Evolutionary conservation across 2,888 invertebrate species (phyloP).

Genomic region (Oxytorus armatus): DNA sequence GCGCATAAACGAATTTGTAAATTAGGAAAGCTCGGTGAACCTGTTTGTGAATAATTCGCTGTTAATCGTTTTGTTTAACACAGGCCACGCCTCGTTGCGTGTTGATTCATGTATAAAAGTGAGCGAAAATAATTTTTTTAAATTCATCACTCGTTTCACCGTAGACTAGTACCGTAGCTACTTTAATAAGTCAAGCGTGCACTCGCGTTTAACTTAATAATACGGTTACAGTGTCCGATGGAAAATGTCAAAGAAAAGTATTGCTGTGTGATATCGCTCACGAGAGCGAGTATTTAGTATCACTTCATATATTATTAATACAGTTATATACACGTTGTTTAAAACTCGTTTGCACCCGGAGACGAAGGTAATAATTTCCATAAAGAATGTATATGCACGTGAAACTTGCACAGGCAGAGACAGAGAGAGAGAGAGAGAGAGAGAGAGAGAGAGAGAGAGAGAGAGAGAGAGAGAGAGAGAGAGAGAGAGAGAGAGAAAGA

Average conservation of each 20-base stretch:
- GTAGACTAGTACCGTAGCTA: background rate
- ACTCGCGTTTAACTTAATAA: slow-evolving; percentile 34
- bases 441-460: slow-evolving; percentile 3
- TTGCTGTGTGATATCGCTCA: slow-evolving; percentile 25
- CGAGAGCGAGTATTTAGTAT: slow-evolving; percentile 46
- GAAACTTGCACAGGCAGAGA: background rate
- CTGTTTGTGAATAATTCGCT: too few relatives aligned
- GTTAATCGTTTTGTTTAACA: too few relatives aligned
- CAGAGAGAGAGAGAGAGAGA: slow-evolving; percentile 11
- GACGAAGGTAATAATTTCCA: slow-evolving; percentile 32
- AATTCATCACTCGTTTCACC: slow-evolving; percentile 5
- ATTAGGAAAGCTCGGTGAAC: too few relatives aligned
- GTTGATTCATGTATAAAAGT: too few relatives aligned
- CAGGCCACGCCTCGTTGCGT: too few relatives aligned
- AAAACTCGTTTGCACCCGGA: slow-evolving; percentile 35
- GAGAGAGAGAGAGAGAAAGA: too few relatives aligned
- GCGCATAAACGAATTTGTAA: too few relatives aligned
- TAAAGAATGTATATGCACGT: slow-evolving; percentile 14
- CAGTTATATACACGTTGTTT: slow-evolving; percentile 21
- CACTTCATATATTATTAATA: slow-evolving; percentile 36
- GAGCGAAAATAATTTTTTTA: background rate
- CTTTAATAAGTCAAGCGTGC: slow-evolving; percentile 15
- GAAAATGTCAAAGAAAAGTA: slow-evolving; percentile 53
- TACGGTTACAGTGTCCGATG: slow-evolving; percentile 24
- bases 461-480: too few relatives aligned